Percentiles rank a stretch among this genome's conserved stretches.
Conservation (phyloP, 2,797 vertebrate genomes). For the Telmatherina bonti region DNA sequence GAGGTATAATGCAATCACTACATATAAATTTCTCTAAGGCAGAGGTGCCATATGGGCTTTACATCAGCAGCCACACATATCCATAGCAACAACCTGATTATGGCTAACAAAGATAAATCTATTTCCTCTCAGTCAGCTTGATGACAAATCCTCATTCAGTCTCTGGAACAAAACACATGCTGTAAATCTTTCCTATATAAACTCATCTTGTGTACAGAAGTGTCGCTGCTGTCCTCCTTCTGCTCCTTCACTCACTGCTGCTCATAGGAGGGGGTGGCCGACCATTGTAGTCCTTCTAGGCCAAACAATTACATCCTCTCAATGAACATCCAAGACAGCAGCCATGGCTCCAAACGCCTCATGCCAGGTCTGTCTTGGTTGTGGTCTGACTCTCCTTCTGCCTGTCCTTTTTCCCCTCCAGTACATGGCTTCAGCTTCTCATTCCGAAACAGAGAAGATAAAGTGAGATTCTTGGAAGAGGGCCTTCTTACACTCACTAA, state of each 20-base stretch:
- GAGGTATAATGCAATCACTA: conserved; percentile 74
- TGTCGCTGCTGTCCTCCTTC: conserved; percentile 12
- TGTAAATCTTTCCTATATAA: conserved; percentile 44
- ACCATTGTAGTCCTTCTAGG: conserved; percentile 55
- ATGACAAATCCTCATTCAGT: conserved; percentile 58
- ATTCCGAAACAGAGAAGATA: conserved; percentile 13
- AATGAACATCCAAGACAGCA: conserved; percentile 61
- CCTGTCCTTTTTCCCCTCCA: conserved; percentile 31
- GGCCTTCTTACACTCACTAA: background rate
- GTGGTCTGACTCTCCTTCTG: conserved; percentile 19
- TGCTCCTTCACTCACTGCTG: conserved; percentile 3
- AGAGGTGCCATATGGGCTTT: conserved; percentile 76
- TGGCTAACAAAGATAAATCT: conserved; percentile 75
- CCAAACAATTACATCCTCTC: conserved; percentile 73
- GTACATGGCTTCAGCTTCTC: conserved; percentile 29
- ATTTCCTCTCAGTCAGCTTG: conserved; percentile 77
- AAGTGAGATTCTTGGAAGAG: background rate
- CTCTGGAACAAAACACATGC: conserved; percentile 40
- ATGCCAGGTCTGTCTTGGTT: conserved; percentile 61
- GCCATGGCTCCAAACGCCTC: conserved; percentile 60
- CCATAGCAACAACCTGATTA: conserved; percentile 69
- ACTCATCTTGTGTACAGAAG: conserved; percentile 28
- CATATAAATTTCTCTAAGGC: conserved; percentile 76
- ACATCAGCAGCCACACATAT: conserved; percentile 62
- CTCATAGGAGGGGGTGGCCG: conserved; percentile 28